Base-by-base conservation (phyloP, 2,888 invertebrate genomes). In the Ligdia adustata region DNA sequence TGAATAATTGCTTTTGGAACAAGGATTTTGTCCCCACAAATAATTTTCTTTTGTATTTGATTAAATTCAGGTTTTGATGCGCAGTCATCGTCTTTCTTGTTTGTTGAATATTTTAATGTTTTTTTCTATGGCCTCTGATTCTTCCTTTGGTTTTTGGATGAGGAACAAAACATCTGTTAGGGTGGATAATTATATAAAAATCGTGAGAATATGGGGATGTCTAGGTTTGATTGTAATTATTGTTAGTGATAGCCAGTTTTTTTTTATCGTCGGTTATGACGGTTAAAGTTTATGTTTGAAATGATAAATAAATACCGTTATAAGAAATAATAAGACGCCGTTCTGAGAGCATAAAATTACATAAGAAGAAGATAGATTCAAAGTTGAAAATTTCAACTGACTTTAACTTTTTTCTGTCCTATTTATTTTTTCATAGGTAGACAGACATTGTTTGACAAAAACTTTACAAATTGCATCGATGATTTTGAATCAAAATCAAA, bases 31-130 rank as follows among this genome's bases (percentile, higher is more conserved):
- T 86, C 82, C 87, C 87, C 74, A 72, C 76, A 72, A 40, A 55
- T 53, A 71, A 77, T 81, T 79, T 79, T 79, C 83, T 79, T 82
- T 89, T 83, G 79, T 83, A 71, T 77, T 78, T 85, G 83, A 87
- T 85, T 88, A 82, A 82, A 84, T 84, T 82, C 89, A 82, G 82
- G 88, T 89, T 90, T 79, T 76, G 78, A 74, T 86, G 83, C 77
- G 75, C 53, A 79, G 83, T 85, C 89, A 85, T 87, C 78, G 69
- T 79, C 78, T 77, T 79, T 82, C 81, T 78, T 79, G 75, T 79
- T 79, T 57, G 53, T 75, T 77, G 82, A 80, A 82, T 88, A 84
- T 82, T 84, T 75, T 78, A 70, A 57, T 60, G 60, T 74, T 78
- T 77, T 82, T 83, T 75, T 77, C 55, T 75, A 75, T 64, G 52